Conservation (phyloP, 1,140 invertebrate genomes). For the Pinna nobilis region DNA sequence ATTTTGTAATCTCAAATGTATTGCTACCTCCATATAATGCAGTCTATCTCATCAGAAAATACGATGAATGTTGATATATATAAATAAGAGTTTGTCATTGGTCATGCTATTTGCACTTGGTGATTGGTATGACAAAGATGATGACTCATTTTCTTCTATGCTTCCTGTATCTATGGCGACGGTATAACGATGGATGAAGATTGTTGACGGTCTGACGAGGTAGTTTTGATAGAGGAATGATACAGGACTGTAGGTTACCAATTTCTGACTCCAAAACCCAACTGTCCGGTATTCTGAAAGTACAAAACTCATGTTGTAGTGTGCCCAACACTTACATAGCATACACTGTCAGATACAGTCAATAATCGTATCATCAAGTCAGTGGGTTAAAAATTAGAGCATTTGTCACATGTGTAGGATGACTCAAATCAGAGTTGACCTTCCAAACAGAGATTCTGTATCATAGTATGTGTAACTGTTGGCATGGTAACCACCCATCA, state of each 20-base stretch:
- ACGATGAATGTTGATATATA: too few species aligned
- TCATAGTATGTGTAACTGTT: too few species aligned
- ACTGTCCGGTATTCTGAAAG: constrained; percentile 59
- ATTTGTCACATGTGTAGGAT: too few species aligned
- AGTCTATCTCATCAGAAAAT: too few species aligned
- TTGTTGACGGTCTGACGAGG: constrained; percentile 49
- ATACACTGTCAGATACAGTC: neutral
- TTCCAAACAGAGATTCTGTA: too few species aligned
- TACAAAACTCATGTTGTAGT: constrained; percentile 3
- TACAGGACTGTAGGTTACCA: constrained; percentile 45
- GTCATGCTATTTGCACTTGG: constrained; percentile 26
- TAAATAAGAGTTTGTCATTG: too few species aligned
- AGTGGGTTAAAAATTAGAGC: neutral
- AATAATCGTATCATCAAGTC: neutral
- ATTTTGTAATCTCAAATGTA: too few species aligned
- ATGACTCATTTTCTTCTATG: constrained; percentile 51
- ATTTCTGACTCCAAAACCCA: constrained; percentile 64
- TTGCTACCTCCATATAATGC: too few species aligned
- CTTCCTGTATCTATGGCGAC: constrained; percentile 57
- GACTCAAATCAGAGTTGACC: too few species aligned
- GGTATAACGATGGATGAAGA: constrained; percentile 58
- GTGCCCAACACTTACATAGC: neutral
- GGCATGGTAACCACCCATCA: too few species aligned
- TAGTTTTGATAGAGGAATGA: constrained; percentile 55
- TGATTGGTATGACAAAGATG: constrained; percentile 2